Base-by-base conservation (phyloP, 2,888 invertebrate species). In the Drosophila barbarae region DNA sequence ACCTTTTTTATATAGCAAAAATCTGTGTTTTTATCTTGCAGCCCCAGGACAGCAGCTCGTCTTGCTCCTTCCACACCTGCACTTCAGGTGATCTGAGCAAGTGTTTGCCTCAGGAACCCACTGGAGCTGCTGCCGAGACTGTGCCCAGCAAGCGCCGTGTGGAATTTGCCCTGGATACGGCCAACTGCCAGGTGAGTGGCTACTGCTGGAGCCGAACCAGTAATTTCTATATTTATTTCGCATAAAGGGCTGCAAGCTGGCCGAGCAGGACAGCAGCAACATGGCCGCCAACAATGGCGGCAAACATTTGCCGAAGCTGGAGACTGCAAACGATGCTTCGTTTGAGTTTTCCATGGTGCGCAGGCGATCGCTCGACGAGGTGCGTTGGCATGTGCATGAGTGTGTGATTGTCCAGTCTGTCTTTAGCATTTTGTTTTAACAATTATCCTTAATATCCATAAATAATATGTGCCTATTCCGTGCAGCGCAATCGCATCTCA, bases 281-380 rank as follows among this genome's bases (percentile, higher is more conserved):
- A 44, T 56, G 49, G 61, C 63, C 56, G 64, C 80, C 59, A 87
- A 47, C 58, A 88, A 42, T 39, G 35, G 26, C 6, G 32, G 86
- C 70, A 85, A 77, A 63, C 79, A 81, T 59, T 56, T 77, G 36
- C 69, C 71, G 39, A 90, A 89, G 55, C 83, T 87, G 72, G 88
- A 86, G 60, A 84, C 77, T 55, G 80, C 85, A 41, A 88, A 88
- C 73, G 87, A 88, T 18, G 82, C 82, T 39, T 86, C 86, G 51
- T 87, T 89, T 81, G 89, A 89, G 66, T 85, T 88, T 76, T 89
- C 88, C 64, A 89, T 89, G 88, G 85, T 87, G 74, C 85, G 85
- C 69, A 78, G 87, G 63, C 81, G 85, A 68, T 87, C 84, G 41
- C 77, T 81, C 59, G 87, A 84, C 63, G 86, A 87, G 84, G 87